Evolutionary conservation across 2,797 vertebrate species (phyloP), one percentile per base, ranked within the genome.

Genomic region (Sylvia borin): DNA sequence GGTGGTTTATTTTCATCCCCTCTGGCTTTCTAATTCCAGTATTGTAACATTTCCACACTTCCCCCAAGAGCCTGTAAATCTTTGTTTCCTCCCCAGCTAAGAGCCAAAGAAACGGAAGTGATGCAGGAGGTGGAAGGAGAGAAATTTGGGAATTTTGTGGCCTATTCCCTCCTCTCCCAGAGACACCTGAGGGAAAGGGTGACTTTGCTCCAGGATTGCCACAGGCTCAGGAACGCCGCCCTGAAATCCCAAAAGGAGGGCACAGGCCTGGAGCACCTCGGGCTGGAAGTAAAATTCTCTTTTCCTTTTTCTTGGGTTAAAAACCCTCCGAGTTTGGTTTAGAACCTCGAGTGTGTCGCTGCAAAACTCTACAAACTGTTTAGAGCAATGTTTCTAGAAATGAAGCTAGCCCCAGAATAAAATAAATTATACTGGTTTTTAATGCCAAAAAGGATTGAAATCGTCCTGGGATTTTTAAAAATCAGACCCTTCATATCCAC

Each of bases 171-270:
- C 42, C 82, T 97, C 3, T 83, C 74, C 43, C 95, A 96, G 32
- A 92, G 95, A 8, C 95, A 97, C 40, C 88, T 97, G 26, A 89
- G 95, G 51, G 85, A 96, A 70, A 42, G 42, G 2, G 85, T 94
- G 24, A 22, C 51, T 3, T 5, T 78, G 20, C 74, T 97, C 5
- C 96, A 89, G 20, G 74, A 92, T 0, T 64, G 68, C 36, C 74
- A 76, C 42, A 71, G 57, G 55, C 47, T 94, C 79, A 80, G 67
- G 58, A 84, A 45, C 42, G 11, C 55, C 3, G 61, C 61, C 25
- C 25, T 42, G 58, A 66, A 50, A 29, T 80, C 62, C 32, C 68
- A 66, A 15, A 34, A 31, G 12, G 57, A 90, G 11, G 40, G 60
- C 32, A 42, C 40, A 15, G 48, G 25, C 42, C 48, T 66, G 50